Conservation (phyloP, 2,888 invertebrate species). For the Drosophila macrospina region DNA sequence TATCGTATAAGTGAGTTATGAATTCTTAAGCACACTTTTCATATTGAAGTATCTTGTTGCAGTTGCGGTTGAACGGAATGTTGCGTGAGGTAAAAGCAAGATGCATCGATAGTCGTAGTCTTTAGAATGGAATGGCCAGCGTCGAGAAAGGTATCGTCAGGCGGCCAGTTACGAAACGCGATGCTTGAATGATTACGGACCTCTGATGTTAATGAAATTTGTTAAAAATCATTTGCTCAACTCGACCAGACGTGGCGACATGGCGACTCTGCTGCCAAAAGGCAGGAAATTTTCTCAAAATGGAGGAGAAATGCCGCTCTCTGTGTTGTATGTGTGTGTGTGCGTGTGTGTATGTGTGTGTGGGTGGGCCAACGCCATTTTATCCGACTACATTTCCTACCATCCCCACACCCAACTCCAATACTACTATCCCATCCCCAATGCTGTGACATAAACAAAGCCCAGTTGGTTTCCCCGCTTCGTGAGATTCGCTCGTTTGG, state of each 20-base stretch:
- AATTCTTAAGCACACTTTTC: conserved; percentile 26
- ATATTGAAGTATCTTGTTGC: conserved; percentile 15
- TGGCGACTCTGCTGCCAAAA: conserved; percentile 24
- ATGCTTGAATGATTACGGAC: conserved; percentile 84
- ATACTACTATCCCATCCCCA: conserved; percentile 16
- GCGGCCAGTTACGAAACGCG: conserved; percentile 78
- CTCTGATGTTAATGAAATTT: conserved; percentile 84
- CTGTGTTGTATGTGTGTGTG: conserved; percentile 20
- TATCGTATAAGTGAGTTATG: not conserved
- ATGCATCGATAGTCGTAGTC: conserved; percentile 43
- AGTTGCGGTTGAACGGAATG: conserved; percentile 2
- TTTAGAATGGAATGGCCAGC: conserved; percentile 45
- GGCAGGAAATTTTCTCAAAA: conserved; percentile 79
- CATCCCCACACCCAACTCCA: not conserved
- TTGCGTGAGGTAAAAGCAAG: conserved; percentile 40
- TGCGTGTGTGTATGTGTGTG: not conserved
- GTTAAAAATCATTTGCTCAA: conserved; percentile 79
- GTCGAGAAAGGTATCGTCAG: conserved; percentile 45
- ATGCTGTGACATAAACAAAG: conserved; percentile 2
- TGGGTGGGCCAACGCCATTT: conserved; percentile 65
- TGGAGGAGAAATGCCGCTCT: conserved; percentile 65
- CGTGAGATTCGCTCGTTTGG: conserved; percentile 53
- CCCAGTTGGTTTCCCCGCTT: conserved; percentile 55
- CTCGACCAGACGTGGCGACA: conserved; percentile 44
- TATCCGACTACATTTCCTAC: conserved; percentile 29